A percentile compares a stretch with the other conserved stretches of the same genome.
Conservation (phyloP, 2,797 vertebrate species). For the Phylloscopus collybita region DNA sequence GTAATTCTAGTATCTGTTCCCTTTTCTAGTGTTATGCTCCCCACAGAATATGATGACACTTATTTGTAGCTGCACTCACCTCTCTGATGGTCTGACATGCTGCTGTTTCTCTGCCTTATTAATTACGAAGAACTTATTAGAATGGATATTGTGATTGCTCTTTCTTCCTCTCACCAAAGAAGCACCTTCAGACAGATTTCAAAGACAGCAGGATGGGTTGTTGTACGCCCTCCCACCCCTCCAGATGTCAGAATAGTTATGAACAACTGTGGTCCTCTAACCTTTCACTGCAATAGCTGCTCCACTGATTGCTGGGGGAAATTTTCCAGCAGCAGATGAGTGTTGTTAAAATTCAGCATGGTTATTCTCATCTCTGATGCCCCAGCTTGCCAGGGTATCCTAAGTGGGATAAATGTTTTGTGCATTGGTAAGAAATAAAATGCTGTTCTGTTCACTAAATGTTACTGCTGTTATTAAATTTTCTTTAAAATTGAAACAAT, state of each 20-base stretch:
- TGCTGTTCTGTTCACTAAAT: conserved; percentile 34
- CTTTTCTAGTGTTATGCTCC: background rate
- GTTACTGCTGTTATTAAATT: conserved; percentile 57
- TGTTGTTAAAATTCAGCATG: background rate
- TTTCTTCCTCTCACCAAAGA: background rate
- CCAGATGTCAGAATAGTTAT: background rate
- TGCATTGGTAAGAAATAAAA: conserved; percentile 40
- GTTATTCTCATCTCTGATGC: background rate
- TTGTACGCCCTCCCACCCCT: too few species aligned
- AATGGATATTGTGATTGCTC: background rate
- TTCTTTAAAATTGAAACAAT: conserved; percentile 46
- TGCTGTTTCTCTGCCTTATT: background rate
- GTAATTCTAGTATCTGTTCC: background rate
- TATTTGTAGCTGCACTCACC: background rate
- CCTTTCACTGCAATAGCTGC: background rate
- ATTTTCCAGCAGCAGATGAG: background rate
- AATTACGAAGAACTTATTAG: background rate
- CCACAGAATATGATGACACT: background rate
- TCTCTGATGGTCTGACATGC: background rate
- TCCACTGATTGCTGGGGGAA: background rate
- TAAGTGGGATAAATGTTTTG: conserved; percentile 44
- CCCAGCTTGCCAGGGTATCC: background rate
- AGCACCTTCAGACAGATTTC: background rate
- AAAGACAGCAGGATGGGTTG: background rate
- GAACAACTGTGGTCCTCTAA: background rate